phyloP scores from a whole-genome alignment of 2,113 vertebrate genomes.

The Paralichthys olivaceus region DNA sequence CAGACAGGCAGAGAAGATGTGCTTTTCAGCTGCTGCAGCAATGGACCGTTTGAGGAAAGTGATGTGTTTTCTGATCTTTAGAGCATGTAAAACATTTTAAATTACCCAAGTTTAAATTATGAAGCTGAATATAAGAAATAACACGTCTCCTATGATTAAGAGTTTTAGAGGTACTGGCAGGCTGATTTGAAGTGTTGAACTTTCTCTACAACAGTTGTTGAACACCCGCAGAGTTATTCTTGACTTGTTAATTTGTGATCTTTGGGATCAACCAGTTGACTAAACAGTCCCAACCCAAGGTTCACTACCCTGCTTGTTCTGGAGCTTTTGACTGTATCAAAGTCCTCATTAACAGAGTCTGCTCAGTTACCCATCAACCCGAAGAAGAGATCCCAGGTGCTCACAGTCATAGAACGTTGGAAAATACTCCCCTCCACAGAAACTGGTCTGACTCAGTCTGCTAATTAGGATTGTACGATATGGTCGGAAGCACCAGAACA shows the following conservation, averaged over 20 bases:
- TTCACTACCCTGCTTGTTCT: not conserved
- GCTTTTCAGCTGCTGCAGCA: too few species aligned
- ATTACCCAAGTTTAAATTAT: too few species aligned
- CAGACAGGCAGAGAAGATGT: too few species aligned
- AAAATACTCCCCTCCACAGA: not conserved
- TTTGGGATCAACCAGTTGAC: not conserved
- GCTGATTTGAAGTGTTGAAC: not conserved
- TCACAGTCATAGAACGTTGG: not conserved
- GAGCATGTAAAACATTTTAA: too few species aligned
- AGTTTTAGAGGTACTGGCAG: not conserved
- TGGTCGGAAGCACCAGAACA: not conserved
- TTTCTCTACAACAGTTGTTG: not conserved
- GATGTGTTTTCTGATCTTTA: too few species aligned
- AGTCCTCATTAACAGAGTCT: slow-evolving; percentile 11
- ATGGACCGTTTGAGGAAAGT: too few species aligned
- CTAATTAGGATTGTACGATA: not conserved
- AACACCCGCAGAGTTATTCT: not conserved
- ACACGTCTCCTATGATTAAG: not conserved
- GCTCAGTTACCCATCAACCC: not conserved
- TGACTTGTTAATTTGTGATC: not conserved
- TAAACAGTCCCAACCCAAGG: not conserved
- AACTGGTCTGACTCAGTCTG: not conserved
- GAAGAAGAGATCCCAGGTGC: not conserved
- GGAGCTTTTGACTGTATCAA: not conserved
- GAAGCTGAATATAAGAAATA: not conserved